Base-by-base conservation (phyloP, 2,888 invertebrate species). In the Tenthredo scrophulariae region DNA sequence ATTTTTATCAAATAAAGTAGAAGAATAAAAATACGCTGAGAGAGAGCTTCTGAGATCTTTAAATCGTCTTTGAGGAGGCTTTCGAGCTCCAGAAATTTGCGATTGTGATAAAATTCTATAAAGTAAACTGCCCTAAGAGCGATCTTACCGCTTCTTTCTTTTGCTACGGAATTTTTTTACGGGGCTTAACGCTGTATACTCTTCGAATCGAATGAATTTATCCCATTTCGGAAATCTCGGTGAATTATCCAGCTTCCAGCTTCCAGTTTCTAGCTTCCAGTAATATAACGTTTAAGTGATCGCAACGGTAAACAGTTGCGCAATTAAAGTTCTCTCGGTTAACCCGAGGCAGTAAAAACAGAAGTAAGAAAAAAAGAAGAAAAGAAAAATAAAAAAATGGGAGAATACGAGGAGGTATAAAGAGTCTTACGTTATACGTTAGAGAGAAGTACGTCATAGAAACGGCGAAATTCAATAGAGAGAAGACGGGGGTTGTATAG, bases 401-500 rank as follows among this genome's bases (percentile, higher is more conserved):
- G 18, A 6, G 33, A 18, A 29, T 33, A 15, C 62, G 62, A 26
- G 18, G 2, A 67, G 33, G 18, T 67, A 67, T 26, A 33, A 33
- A 33, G 15, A 74, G 29, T 13, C 29, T 26, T 29, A 40, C n/a
- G 54, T 33, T 54, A 18, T 50, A 33, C 43, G 22, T 9, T 37
- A 29, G 43, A 33, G n/a, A 33, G 37, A 33, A 62, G 22, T 10
- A 62, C 79, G 79, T 37, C 26, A 80, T 10, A 40, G 22, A 80
- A 37, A 22, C 15, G 58, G 80, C 62, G 62, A 80, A 80, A 80
- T 80, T 80, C 58, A 37, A 80, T 80, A 80, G 80, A 62, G 54
- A 77, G 18, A 80, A 58, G n/a, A 80, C 50, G 33, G 26, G 77
- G 80, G 9, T 37, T 37, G 33, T 40, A 37, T 33, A 40, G 46